Base-by-base conservation (phyloP, 2,113 vertebrate species). In the Pomatostomus ruficeps region DNA sequence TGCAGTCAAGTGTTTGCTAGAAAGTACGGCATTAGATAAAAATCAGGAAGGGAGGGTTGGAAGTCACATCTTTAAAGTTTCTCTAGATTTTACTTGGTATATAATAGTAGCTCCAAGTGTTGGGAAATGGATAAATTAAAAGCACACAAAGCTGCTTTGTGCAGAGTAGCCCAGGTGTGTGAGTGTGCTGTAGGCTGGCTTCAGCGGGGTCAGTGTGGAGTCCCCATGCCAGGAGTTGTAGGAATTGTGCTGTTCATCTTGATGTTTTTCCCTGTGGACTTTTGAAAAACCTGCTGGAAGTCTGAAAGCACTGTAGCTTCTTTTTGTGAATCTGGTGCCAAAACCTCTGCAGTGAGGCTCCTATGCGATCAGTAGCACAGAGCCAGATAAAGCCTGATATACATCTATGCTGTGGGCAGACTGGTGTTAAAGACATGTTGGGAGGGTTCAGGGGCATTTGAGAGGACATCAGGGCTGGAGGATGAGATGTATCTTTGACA, bases 1-100 rank as follows among this genome's bases (percentile, higher is more conserved):
- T 73, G 74, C 63, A 85, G 58, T 82, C 71, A 76, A 76, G 58
- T 35, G 35, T 83, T 90, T 94, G 67, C 78, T 75, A 49, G 66
- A 33, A 93, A 82, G 58, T 54, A 38, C 74, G 79, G 28, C 24
- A 29, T 67, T 61, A 70, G 28, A 33, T 36, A 83, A 82, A 84
- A 88, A 43, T 61, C 1, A 9, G 9, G 13, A 81, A 82, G 33
- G 16, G 9, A 74, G 11, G 19, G 25, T 29, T 25, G 54, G 45
- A 89, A 66, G 65, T 21, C 35, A 48, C 13, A 67, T 20, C 70
- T 83, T 85, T 19, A 45, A 65, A 45, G 12, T 58, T 89, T 75
- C 28, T 59, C 38, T 63, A 28, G 52, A 68, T 49, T 75, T 87
- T 46, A 25, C 23, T 51, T 75, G 28, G 16, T 40, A 10, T 55